Percentiles rank a stretch among this genome's conserved stretches.
Evolutionary conservation across 2,113 vertebrate species (phyloP).

Genomic region (Scortum barcoo): DNA sequence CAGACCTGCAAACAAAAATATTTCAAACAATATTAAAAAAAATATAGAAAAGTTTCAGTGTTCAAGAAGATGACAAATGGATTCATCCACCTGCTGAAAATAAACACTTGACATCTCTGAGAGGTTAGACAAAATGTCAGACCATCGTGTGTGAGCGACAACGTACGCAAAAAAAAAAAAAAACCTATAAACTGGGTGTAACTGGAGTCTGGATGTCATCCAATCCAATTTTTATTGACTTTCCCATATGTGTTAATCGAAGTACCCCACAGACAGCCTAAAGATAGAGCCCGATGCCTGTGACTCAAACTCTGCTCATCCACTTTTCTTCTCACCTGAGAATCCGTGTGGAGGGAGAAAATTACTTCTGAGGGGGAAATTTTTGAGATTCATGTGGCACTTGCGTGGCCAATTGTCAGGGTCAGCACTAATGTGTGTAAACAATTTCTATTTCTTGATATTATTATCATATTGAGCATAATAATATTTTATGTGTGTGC

Average conservation of each 20-base stretch:
- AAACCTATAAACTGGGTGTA: background rate
- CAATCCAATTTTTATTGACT: slow-evolving; percentile 61
- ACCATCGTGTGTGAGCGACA: background rate
- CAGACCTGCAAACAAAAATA: background rate
- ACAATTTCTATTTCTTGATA: background rate
- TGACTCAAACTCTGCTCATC: slow-evolving; percentile 68
- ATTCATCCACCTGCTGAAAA: slow-evolving; percentile 1
- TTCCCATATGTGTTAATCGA: slow-evolving; percentile 62
- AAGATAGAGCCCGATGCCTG: slow-evolving; percentile 61
- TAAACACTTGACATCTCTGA: background rate
- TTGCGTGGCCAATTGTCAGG: background rate
- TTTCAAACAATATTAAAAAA: too few relatives aligned
- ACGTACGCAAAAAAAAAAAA: background rate
- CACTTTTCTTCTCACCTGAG: slow-evolving; percentile 53
- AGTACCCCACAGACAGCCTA: slow-evolving; percentile 46
- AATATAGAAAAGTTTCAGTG: background rate
- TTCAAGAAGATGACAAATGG: background rate
- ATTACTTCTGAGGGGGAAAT: background rate
- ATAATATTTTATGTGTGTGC: too few relatives aligned
- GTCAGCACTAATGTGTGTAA: background rate
- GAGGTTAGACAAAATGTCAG: slow-evolving; percentile 3
- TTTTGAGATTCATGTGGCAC: background rate
- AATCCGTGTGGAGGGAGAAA: slow-evolving; percentile 8
- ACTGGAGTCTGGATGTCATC: slow-evolving; percentile 11
- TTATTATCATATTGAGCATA: background rate